These are phyloP conservation scores for Pongo abelii DNA, from an alignment of 2,113 vertebrate genomes.

Conservation along the genomic window DNA sequence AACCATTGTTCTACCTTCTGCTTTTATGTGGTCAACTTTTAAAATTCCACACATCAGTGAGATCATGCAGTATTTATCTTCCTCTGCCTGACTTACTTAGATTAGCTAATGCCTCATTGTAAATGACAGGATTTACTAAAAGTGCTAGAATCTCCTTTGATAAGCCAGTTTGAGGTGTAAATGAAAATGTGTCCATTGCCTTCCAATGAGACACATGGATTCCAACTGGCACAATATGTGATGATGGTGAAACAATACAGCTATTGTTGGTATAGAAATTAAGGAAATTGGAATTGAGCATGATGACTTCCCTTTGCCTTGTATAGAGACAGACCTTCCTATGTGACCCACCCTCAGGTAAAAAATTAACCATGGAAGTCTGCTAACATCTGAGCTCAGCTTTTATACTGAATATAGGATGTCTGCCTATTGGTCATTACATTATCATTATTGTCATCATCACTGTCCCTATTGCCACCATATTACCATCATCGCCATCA, in stretches of 20 bases:
- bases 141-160: no score
- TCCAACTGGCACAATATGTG: background rate
- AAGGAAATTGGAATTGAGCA: background rate
- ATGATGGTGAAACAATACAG: background rate
- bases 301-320: no score
- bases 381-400: background rate
- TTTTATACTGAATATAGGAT: background rate
- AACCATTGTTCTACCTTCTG: background rate
- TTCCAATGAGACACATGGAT: background rate
- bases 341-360: no score
- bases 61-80: background rate
- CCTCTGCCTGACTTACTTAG: background rate
- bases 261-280: background rate
- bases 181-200: no score
- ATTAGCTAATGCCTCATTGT: background rate
- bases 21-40: background rate
- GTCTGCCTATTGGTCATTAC: rapidly evolving
- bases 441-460: no score
- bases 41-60: background rate
- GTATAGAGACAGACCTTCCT: no score
- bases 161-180: no score
- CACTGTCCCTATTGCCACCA: background rate
- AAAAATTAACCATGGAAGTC: no score
- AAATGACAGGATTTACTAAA: background rate
- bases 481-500: background rate